Evolutionary conservation across 2,797 vertebrate genomes (phyloP), one percentile per base, ranked within the genome.

Genomic region (Poliocrania exsul): DNA sequence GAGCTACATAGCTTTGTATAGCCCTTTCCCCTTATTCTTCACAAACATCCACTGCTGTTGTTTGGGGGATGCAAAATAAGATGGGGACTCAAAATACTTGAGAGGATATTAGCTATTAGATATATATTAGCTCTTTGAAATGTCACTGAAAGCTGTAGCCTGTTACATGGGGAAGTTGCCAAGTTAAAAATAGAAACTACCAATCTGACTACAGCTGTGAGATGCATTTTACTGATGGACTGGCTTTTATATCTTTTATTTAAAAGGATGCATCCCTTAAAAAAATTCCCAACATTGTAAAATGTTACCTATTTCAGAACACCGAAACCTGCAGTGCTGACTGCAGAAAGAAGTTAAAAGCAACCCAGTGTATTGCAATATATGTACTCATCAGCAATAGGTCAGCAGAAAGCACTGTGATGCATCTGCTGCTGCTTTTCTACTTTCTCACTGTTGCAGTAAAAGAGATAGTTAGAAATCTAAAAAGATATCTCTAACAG

Each of bases 181-280:
- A 96, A 77, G 82, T 88, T 96, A 97, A 97, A 97, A 97, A 97
- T 92, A 97, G 92, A 88, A 97, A 81, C 74, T 92, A 81, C 84
- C 92, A 78, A 86, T 90, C 92, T 90, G 81, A 87, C 93, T 95
- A 90, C 77, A 94, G 85, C 82, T 90, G 74, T 88, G 91, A 89
- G 82, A 92, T 71, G 49, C 67, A 86, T 94, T 96, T 95, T 93
- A 92, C 95, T 81, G 70, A 91, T 42, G 58, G 75, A 56, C 51
- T 97, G 83, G 61, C 62, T 97, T 95, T 95, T 96, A 83, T 78
- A 75, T 77, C 50, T 51, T 96, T 96, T 89, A 89, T 92, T 92
- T 86, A 86, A 96, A 95, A 81, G 70, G 71, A 94, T 7, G 5
- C 64, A 85, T 71, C 26, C 54, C 31, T 81, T 71, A 4, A 81